Percentiles rank a stretch among this genome's conserved stretches.
These are phyloP conservation scores for Entomobrya multifasciata DNA, from an alignment of 2,888 invertebrate genomes.

Conservation along the genomic window DNA sequence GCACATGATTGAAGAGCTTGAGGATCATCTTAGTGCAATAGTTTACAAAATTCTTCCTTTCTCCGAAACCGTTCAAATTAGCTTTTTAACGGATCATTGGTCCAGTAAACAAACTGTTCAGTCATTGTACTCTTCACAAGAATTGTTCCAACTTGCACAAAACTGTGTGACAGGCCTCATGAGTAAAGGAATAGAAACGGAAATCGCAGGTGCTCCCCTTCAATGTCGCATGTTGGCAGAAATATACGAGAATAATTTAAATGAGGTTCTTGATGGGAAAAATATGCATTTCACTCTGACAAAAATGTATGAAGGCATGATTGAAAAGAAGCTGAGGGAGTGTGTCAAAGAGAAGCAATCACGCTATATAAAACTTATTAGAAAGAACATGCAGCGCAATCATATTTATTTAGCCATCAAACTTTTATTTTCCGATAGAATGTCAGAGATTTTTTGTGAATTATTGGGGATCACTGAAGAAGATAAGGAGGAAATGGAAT, in stretches of 20 bases:
- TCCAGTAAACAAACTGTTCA: neutral
- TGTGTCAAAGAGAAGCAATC: neutral
- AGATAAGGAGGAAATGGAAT: neutral
- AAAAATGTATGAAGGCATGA: neutral
- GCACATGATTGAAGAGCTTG: constrained; percentile 4
- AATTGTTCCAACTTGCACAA: neutral
- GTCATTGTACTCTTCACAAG: no score
- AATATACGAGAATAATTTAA: neutral
- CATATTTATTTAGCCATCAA: constrained; percentile 25
- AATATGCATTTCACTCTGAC: neutral
- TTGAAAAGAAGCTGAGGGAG: neutral
- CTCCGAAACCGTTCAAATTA: constrained; percentile 14
- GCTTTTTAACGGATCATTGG: constrained; percentile 29
- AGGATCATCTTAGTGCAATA: neutral
- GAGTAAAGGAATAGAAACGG: neutral
- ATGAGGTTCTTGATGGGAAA: neutral
- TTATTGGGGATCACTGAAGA: neutral
- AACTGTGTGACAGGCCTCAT: neutral
- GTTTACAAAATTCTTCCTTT: constrained; percentile 22
- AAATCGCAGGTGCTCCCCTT: constrained; percentile 21
- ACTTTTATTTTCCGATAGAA: neutral
- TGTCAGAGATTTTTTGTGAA: neutral
- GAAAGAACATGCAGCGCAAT: neutral
- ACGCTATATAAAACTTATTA: neutral
- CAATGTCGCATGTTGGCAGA: constrained; percentile 27